Percentiles rank a stretch among this genome's conserved stretches.
These are phyloP conservation scores for Machimus rusticus DNA, from an alignment of 2,888 invertebrate genomes.

Conservation along the genomic window DNA sequence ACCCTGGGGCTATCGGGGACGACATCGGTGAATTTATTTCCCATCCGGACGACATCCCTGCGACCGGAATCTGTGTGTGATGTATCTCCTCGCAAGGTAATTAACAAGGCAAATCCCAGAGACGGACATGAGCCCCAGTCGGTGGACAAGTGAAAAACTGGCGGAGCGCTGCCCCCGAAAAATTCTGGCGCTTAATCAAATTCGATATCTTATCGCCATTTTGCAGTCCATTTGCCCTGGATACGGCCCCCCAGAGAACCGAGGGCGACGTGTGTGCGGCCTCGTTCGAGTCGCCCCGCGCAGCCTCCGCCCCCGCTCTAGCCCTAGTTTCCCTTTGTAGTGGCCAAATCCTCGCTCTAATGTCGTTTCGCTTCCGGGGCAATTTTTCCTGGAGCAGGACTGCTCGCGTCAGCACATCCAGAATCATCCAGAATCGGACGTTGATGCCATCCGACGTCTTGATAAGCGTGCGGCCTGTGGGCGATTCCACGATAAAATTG, in stretches of 20 bases:
- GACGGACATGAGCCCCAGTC: neutral
- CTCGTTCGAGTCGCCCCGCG: neutral
- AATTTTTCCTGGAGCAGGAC: neutral
- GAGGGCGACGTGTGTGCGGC: neutral
- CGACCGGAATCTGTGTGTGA: neutral
- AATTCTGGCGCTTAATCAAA: slow-evolving; percentile 45
- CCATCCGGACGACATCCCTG: neutral
- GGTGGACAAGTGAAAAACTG: neutral
- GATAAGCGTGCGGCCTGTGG: slow-evolving; percentile 24
- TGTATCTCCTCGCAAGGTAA: slow-evolving; percentile 11
- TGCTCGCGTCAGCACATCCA: slow-evolving; percentile 21
- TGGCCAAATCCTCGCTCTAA: neutral
- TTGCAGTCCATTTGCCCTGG: slow-evolving; percentile 44
- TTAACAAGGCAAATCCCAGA: neutral
- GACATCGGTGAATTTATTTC: slow-evolving; percentile 1
- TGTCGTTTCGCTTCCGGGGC: neutral
- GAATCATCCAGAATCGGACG: neutral
- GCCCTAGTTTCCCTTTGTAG: neutral
- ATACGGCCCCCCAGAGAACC: neutral
- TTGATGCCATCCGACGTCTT: slow-evolving; percentile 23
- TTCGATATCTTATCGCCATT: slow-evolving; percentile 46
- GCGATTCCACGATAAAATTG: slow-evolving; percentile 11
- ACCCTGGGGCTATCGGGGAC: neutral
- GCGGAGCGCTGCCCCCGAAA: neutral
- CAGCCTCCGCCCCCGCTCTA: too few relatives aligned